Evolutionary conservation across 2,888 invertebrate species (phyloP), one percentile per base, ranked within the genome.

Genomic region (Aphodius sticticus): DNA sequence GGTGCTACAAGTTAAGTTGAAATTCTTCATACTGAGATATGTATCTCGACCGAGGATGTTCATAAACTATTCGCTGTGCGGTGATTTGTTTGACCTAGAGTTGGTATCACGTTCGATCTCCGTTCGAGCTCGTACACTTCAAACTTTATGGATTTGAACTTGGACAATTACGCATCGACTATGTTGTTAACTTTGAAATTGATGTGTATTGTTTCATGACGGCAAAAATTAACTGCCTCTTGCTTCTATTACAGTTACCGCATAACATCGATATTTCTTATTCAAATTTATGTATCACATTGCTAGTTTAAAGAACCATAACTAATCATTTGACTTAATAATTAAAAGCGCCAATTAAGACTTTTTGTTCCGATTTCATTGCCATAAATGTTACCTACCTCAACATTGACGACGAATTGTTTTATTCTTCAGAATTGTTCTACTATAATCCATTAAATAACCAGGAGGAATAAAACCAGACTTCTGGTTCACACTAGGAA

Each of bases 41-140:
- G 74, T 35, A 74, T 74, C 74, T 74, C 37, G 35, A 74, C 37
- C 37, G 26, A 36, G 74, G 35, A 74, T 74, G 74, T 53, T 9
- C 74, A 74, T 74, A 74, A 74, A 74, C 74, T 74, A 74, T 74
- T 74, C n/a, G 16, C 36, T 35, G 35, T 74, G 74, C 53, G 74
- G 74, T 74, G 74, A 74, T 74, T 74, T 74, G 74, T 74, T 74
- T 74, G 74, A 37, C 74, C 37, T 36, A 53, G 3, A 53, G 53
- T 53, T 12, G 53, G 53, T 53, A 53, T 53, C 53, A 53, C 53
- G 53, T 53, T 37, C 35, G 35, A 35, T 74, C 16, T 74, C 74
- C n/a, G 36, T 7, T 36, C 74, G n/a, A 74, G 37, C 74, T 35
- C 35, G 26, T 36, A 12, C 74, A 35, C 36, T 74, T 36, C 35